Conservation (phyloP, 2,888 invertebrate genomes). For the Pantelozetes paolii region DNA sequence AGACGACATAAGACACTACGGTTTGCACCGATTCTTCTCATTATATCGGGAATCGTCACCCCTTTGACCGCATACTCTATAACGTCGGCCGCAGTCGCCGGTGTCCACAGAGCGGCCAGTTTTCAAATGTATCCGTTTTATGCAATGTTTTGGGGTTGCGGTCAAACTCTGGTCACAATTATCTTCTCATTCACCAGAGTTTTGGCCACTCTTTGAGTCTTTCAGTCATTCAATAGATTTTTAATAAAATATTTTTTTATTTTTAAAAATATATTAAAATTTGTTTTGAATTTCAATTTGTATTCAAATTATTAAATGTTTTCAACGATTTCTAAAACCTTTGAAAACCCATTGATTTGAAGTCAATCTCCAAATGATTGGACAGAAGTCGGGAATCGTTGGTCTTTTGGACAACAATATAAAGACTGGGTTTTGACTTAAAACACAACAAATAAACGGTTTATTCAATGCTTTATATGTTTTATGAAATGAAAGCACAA, state of each 20-base stretch:
- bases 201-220: conserved; percentile 74
- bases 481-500: too few relatives aligned
- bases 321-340: too few relatives aligned
- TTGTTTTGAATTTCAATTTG: conserved; percentile 5
- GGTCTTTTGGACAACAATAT: too few relatives aligned
- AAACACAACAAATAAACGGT: too few relatives aligned
- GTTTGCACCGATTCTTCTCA: conserved; percentile 80
- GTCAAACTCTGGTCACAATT: conserved; percentile 81
- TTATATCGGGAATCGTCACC: conserved; percentile 82
- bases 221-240: conserved; percentile 38
- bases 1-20: conserved; percentile 89
- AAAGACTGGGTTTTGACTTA: too few relatives aligned
- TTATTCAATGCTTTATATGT: too few relatives aligned
- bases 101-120: conserved; percentile 84
- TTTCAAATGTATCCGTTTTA: conserved; percentile 84
- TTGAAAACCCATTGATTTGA: too few relatives aligned
- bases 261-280: conserved; percentile 18
- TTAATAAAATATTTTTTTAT: conserved; percentile 25
- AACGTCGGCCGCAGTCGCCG: conserved; percentile 85
- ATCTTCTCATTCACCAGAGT: conserved; percentile 89
- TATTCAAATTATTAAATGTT: background rate
- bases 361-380: too few relatives aligned
- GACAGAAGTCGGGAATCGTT: too few relatives aligned
- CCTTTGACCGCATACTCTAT: conserved; percentile 82
- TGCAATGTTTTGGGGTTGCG: conserved; percentile 90